Conservation (phyloP, 2,888 invertebrate species). For the Bursaphelenchus okinawaensis region DNA sequence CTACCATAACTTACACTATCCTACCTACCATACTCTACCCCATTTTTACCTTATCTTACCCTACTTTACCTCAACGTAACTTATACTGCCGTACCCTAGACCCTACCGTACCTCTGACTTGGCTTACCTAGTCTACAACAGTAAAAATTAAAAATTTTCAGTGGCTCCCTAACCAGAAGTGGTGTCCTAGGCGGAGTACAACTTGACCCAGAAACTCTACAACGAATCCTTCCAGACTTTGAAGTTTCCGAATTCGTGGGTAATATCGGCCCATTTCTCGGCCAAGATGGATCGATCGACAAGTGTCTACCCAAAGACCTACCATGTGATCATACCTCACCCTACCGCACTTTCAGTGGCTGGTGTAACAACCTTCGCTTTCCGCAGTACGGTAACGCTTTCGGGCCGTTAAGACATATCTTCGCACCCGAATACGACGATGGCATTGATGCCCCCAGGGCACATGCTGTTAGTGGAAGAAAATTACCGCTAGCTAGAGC, state of each 20-base stretch:
- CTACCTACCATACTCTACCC: too few relatives aligned
- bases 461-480: constrained; percentile 3
- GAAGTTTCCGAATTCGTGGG: constrained; percentile 49
- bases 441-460: constrained; percentile 61
- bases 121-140: too few relatives aligned
- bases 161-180: constrained; percentile 43
- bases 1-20: too few relatives aligned
- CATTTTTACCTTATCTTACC: too few relatives aligned
- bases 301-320: constrained; percentile 53
- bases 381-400: constrained; percentile 53
- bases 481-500: constrained; percentile 31
- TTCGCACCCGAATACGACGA: constrained; percentile 72
- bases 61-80: too few relatives aligned
- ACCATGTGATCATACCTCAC: constrained; percentile 57
- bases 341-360: constrained; percentile 78
- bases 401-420: constrained; percentile 49
- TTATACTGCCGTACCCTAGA: too few relatives aligned
- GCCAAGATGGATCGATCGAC: constrained; percentile 42
- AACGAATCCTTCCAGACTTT: constrained; percentile 40
- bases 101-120: too few relatives aligned
- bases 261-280: constrained; percentile 53
- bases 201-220: constrained; percentile 48
- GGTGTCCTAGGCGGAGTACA: constrained; percentile 13
- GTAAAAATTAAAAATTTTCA: too few relatives aligned
- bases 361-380: constrained; percentile 73